phyloP scores from a whole-genome alignment of 1,140 invertebrate species.

The Hyphantria cunea region DNA sequence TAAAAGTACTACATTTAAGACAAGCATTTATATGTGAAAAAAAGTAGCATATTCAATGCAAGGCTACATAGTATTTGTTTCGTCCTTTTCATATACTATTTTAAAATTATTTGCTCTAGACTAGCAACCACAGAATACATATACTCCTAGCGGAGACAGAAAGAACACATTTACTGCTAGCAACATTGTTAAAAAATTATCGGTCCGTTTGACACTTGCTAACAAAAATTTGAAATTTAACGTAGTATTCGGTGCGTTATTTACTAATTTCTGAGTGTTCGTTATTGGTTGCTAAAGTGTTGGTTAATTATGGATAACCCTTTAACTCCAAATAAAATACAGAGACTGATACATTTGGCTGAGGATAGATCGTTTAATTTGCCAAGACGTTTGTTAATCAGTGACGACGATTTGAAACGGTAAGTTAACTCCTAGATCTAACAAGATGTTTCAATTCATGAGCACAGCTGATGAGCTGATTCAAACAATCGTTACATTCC shows the following conservation, averaged over 20 bases:
- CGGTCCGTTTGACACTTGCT: too few relatives aligned
- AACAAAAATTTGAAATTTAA: neutral
- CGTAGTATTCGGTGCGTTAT: neutral
- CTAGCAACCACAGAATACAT: too few relatives aligned
- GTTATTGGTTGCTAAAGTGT: too few relatives aligned
- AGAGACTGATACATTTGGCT: slow-evolving; percentile 63
- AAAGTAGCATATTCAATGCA: too few relatives aligned
- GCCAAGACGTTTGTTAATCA: slow-evolving; percentile 36
- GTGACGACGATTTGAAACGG: slow-evolving; percentile 50
- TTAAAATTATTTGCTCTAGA: too few relatives aligned
- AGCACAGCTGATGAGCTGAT: slow-evolving; percentile 1
- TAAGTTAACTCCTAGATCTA: slow-evolving; percentile 13
- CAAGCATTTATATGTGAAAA: too few relatives aligned
- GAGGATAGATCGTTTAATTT: slow-evolving; percentile 65
- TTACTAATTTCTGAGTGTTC: neutral
- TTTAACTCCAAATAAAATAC: slow-evolving; percentile 72
- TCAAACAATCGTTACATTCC: neutral
- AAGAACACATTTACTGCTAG: too few relatives aligned
- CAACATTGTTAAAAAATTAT: too few relatives aligned
- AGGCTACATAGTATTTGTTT: too few relatives aligned
- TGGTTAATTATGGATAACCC: slow-evolving; percentile 61
- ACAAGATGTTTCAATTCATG: neutral
- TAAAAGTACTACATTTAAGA: too few relatives aligned
- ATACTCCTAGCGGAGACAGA: too few relatives aligned
- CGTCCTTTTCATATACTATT: too few relatives aligned